phyloP scores from a whole-genome alignment of 2,888 invertebrate genomes.

The Megalurothrips usitatus region DNA sequence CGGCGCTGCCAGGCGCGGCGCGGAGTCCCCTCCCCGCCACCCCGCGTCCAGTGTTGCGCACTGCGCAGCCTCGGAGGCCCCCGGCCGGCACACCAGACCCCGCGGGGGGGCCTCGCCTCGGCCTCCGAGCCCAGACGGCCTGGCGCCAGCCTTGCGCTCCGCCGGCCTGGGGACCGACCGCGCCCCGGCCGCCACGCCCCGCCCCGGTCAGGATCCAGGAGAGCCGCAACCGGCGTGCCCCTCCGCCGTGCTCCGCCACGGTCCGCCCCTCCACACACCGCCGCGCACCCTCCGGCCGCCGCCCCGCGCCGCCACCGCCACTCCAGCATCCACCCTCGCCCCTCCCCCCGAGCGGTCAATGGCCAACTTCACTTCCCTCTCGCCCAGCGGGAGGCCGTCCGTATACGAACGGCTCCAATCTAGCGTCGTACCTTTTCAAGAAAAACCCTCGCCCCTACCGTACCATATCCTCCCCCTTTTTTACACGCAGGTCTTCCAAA shows the following conservation, averaged over 20 bases:
- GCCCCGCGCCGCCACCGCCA: slow-evolving; percentile 31
- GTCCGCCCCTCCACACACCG: too few relatives aligned
- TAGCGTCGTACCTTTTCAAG: not conserved
- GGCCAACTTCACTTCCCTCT: slow-evolving; percentile 30
- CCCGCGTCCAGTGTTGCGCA: not conserved
- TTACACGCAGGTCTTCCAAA: too few relatives aligned
- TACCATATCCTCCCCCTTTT: too few relatives aligned
- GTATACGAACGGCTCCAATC: not conserved
- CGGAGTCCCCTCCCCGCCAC: not conserved
- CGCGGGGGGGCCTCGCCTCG: not conserved
- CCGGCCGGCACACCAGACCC: not conserved
- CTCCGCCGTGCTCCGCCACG: slow-evolving; percentile 31
- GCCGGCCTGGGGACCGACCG: too few relatives aligned
- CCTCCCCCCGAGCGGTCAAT: slow-evolving; percentile 28
- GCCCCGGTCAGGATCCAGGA: too few relatives aligned
- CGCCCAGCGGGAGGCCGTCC: not conserved
- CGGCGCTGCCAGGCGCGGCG: not conserved
- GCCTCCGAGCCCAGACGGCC: not conserved
- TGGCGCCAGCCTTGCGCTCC: slow-evolving; percentile 44
- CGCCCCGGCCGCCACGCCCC: too few relatives aligned
- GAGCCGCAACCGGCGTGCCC: too few relatives aligned
- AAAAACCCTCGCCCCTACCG: too few relatives aligned
- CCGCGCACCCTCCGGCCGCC: too few relatives aligned
- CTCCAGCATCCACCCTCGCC: not conserved
- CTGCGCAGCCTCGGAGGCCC: not conserved